Evolutionary conservation across 2,888 invertebrate genomes (phyloP), one percentile per base, ranked within the genome.

Genomic region (Epinotia bilunana): DNA sequence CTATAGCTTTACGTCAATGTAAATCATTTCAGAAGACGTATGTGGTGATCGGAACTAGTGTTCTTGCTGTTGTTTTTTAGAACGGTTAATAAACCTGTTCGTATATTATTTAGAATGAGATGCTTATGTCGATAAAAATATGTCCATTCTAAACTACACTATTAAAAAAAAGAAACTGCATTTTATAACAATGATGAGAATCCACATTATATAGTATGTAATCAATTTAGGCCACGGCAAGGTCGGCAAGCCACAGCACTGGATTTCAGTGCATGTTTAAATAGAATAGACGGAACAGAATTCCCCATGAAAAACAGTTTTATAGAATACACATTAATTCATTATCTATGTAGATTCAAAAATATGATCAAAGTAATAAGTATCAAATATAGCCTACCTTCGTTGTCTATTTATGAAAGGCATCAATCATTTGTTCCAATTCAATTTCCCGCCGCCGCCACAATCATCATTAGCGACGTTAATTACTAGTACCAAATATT

Each of bases 401-500:
- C 13, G 16, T 33, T 61, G 33, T 6, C 58, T 33, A 61, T 57
- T 57, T 58, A 58, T 69, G 16, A 20, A n/a, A 60, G n/a, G 23
- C 61, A 73, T 64, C 46, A 75, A 75, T 75, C 75, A 75, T 67
- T 64, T 39, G 12, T 13, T n/a, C 43, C 20, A 65, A 65, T 71
- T 72, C 67, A 58, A 69, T 58, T 69, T 43, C 33, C 33, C 60
- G 28, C 28, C 43, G 82, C 79, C 82, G 78, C 79, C 82, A 84
- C 87, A 88, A 88, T 89, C 87, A 88, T 90, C 90, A 90, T 91
- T 90, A 91, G 85, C 81, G 84, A 80, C 79, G 86, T 91, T 91
- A 90, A 91, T 90, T 75, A 88, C 85, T 83, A 79, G 80, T 83
- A 83, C 84, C 88, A 87, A 91, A 91, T 90, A 91, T 90, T 86